Conservation (phyloP, 2,113 vertebrate genomes). For the Callipepla californica region DNA sequence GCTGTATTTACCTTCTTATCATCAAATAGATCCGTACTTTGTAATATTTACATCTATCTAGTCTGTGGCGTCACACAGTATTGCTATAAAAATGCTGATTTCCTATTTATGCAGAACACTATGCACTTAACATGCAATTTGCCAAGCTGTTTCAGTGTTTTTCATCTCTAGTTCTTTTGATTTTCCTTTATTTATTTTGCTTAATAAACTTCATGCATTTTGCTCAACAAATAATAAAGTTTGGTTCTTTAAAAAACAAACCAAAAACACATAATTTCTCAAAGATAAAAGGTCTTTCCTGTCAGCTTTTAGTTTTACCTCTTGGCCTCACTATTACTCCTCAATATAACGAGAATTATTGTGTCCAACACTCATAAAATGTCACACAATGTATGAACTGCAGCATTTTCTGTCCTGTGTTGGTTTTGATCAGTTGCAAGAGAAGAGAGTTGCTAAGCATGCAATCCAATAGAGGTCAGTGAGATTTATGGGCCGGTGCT, state of each 20-base stretch:
- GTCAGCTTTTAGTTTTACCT: background rate
- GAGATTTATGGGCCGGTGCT: background rate
- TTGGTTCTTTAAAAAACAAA: background rate
- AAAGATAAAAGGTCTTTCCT: background rate
- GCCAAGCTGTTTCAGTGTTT: background rate
- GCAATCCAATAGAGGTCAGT: background rate
- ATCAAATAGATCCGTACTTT: background rate
- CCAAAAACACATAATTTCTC: background rate
- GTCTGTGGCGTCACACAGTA: background rate
- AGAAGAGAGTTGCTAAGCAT: background rate
- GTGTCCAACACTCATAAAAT: background rate
- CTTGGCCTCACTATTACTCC: background rate
- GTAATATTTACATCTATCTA: constrained; percentile 12
- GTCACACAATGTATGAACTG: background rate
- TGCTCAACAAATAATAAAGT: constrained; percentile 1
- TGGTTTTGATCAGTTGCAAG: background rate
- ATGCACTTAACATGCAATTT: constrained; percentile 21
- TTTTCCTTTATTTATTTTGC: constrained; percentile 42
- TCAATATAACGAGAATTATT: background rate
- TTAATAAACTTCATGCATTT: constrained; percentile 18
- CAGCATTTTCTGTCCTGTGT: background rate
- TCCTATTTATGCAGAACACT: constrained; percentile 4
- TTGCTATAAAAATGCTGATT: constrained; percentile 4
- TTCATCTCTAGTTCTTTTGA: constrained; percentile 24
- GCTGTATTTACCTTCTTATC: constrained; percentile 21